Conservation (phyloP, 2,797 vertebrate genomes). For the Rousettus madagascariensis region DNA sequence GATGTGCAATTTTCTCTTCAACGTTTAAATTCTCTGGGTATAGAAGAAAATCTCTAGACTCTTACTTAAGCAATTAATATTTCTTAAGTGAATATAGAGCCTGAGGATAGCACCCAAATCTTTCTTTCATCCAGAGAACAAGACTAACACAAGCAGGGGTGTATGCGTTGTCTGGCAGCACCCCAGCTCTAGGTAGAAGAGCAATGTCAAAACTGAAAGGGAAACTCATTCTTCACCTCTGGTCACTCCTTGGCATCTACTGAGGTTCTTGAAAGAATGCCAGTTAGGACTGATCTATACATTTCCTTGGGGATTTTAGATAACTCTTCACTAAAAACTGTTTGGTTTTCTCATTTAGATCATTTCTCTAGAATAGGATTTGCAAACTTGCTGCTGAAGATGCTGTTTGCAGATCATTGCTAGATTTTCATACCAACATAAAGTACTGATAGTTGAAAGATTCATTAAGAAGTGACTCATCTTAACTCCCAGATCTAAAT, state of each 20-base stretch:
- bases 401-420: conserved; percentile 32
- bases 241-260: conserved; percentile 36
- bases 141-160: not conserved
- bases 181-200: conserved; percentile 3
- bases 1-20: conserved; percentile 52
- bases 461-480: conserved; percentile 25
- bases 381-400: conserved; percentile 31
- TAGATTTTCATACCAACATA: conserved; percentile 10
- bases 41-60: conserved; percentile 52
- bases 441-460: conserved; percentile 32
- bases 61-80: conserved; percentile 72
- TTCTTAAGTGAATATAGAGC: conserved; percentile 59
- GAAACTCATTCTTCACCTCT: conserved; percentile 33
- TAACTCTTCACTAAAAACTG: conserved; percentile 57
- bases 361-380: conserved; percentile 54
- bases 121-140: conserved; percentile 57
- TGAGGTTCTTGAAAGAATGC: conserved; percentile 53
- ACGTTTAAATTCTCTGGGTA: conserved; percentile 64
- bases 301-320: conserved; percentile 61
- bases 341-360: conserved; percentile 67
- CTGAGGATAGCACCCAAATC: conserved; percentile 47
- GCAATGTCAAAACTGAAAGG: conserved; percentile 19
- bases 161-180: not conserved
- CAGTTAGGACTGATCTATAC: conserved; percentile 53
- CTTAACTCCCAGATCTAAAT: conserved; percentile 39